Conservation (phyloP, 2,888 invertebrate genomes). For the Drosophila kambysellisi region DNA sequence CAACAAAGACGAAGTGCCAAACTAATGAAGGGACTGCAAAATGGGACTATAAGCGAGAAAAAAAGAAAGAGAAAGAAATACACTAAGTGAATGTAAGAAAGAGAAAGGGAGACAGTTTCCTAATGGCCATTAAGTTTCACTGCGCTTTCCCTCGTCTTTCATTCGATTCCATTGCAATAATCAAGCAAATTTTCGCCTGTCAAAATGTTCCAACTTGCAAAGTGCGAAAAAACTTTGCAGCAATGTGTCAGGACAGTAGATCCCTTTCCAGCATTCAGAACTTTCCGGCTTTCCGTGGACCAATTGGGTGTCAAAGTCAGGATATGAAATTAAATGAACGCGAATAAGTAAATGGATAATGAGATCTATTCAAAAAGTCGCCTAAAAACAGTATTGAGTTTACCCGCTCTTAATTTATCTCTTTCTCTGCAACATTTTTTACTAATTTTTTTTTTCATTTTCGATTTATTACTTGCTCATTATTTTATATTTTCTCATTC, state of each 20-base stretch:
- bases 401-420: background rate
- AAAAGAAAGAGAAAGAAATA: background rate
- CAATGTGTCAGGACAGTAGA: slow-evolving; percentile 25
- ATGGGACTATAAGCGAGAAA: slow-evolving; percentile 25
- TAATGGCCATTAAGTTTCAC: slow-evolving; percentile 46
- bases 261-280: slow-evolving; percentile 7
- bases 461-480: slow-evolving; percentile 2
- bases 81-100: background rate
- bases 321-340: slow-evolving; percentile 44
- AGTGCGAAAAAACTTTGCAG: slow-evolving; percentile 47
- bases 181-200: slow-evolving; percentile 79
- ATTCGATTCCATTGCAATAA: slow-evolving; percentile 59
- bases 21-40: slow-evolving; percentile 64
- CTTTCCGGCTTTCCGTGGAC: slow-evolving; percentile 10
- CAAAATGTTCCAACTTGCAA: slow-evolving; percentile 67
- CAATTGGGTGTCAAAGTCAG: slow-evolving; percentile 36
- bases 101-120: slow-evolving; percentile 19
- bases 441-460: slow-evolving; percentile 4
- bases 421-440: background rate
- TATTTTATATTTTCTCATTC: background rate
- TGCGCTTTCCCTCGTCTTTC: slow-evolving; percentile 23
- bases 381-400: background rate
- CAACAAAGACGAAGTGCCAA: slow-evolving; percentile 59
- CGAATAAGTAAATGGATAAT: slow-evolving; percentile 39
- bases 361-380: slow-evolving; percentile 43